Base-by-base conservation (phyloP, 2,888 invertebrate species). In the Agriotes lineatus region DNA sequence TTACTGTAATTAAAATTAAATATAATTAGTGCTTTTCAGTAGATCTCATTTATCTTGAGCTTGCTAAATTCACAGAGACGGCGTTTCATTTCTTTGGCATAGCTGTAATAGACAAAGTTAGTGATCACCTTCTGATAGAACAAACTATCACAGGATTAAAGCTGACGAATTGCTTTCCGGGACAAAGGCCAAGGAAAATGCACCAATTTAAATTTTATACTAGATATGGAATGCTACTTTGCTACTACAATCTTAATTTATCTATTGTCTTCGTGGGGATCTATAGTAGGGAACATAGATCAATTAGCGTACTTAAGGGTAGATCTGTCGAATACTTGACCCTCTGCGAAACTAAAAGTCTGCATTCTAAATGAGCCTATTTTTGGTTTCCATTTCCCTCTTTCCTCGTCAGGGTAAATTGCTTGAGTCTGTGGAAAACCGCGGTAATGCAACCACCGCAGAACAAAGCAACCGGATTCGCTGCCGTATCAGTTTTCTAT, bases 231-330 rank as follows among this genome's bases (percentile, higher is more conserved):
- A 6, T 33, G 22, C 22, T 35, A 25, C 19, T n/a, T n/a, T n/a
- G 4, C 52, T 10, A 22, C 48, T n/a, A n/a, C n/a, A n/a, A 35
- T 18, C 33, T n/a, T 19, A 18, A 12, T 35, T 25, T 52, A 16
- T 14, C 33, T 52, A 18, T 52, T 52, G 33, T 52, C 52, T 52
- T 12, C 14, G 14, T n/a, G n/a, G n/a, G n/a, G n/a, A n/a, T n/a
- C n/a, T n/a, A n/a, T n/a, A n/a, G 52, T 35, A 18, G 9, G 52
- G 33, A 52, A 52, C 30, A 52, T 52, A 52, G 52, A 18, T 33
- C 52, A 52, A 52, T 52, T 52, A 52, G 30, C 2, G 4, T 48
- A 22, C 6, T 1, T 20, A 48, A 22, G n/a, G n/a, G n/a, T n/a
- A n/a, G n/a, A n/a, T n/a, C n/a, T n/a, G n/a, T n/a, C n/a, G n/a